Base-by-base conservation (phyloP, 2,113 vertebrate genomes). In the Nycticorax nycticorax region DNA sequence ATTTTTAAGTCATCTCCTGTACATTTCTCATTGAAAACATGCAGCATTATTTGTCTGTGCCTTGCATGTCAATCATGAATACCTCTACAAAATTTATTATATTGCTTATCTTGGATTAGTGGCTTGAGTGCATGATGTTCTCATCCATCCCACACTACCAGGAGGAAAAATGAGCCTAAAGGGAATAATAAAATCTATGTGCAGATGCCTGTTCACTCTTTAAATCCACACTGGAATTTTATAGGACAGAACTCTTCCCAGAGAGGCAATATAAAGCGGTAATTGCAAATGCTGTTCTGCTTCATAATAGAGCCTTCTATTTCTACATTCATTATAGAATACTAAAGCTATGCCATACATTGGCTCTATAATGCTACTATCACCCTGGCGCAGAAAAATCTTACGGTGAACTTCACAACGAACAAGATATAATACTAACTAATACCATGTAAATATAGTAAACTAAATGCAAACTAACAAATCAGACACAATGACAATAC, bases 21-120 rank as follows among this genome's bases (percentile, higher is more conserved):
- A 93, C 14, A 75, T 84, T 88, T 86, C 80, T 79, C 55, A 71
- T 7, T 90, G 63, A 67, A 95, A 91, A 89, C 60, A 78, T 39
- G 77, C 15, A 89, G 53, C 59, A 92, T 85, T 92, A 75, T 71
- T 92, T 95, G 77, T 68, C 67, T 85, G 71, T 79, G 74, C 84
- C 67, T 85, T 79, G 87, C 87, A 83, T 67, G 67, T 88, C 93
- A 91, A 94, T 96, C 93, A 93, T 14, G 23, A 82, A 55, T 32
- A 76, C 45, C 37, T 85, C 71, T 87, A 96, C 55, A 79, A 81
- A 91, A 96, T 95, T 76, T 85, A 95, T 95, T 89, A 88, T 43
- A 85, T 94, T 96, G 77, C 93, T 93, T 95, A 93, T 89, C 91
- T 89, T 96, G 87, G 89, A 97, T 89, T 92, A 96, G 48, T 77